A percentile compares a stretch with the other conserved stretches of the same genome.
phyloP scores from a whole-genome alignment of 2,888 invertebrate species.

The Leptinotarsa peninsularis region DNA sequence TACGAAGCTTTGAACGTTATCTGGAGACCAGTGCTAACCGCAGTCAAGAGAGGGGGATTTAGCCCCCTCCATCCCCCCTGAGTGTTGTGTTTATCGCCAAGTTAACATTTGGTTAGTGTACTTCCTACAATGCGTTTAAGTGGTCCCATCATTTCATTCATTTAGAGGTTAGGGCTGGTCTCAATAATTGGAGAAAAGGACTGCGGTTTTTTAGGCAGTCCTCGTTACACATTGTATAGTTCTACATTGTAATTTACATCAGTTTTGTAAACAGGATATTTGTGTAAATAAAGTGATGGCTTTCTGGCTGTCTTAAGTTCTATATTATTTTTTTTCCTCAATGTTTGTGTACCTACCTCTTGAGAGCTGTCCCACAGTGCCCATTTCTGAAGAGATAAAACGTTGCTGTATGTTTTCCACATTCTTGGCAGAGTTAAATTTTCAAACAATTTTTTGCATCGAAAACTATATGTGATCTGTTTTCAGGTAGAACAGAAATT shows the following conservation, averaged over 20 bases:
- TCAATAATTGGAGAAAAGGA: conserved; percentile 56
- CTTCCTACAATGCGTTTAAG: conserved; percentile 47
- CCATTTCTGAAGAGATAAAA: too few species aligned
- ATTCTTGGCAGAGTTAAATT: too few species aligned
- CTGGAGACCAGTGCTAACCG: conserved; percentile 58
- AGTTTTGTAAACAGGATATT: conserved; percentile 64
- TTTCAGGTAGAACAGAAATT: too few species aligned
- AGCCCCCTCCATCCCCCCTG: conserved; percentile 59
- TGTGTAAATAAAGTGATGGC: conserved; percentile 65
- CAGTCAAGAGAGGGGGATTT: conserved; percentile 56
- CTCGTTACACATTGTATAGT: conserved; percentile 55
- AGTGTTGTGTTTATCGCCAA: conserved; percentile 57
- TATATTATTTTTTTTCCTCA: conserved; percentile 18
- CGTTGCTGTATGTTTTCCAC: too few species aligned
- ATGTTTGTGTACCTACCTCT: background rate
- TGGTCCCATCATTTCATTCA: conserved; percentile 44
- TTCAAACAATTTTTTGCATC: too few species aligned
- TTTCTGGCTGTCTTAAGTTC: conserved; percentile 59
- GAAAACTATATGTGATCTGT: too few species aligned
- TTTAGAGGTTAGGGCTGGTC: conserved; percentile 61
- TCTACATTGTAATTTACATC: conserved; percentile 61
- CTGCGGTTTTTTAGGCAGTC: conserved; percentile 53
- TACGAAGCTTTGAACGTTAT: conserved; percentile 38
- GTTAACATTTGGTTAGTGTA: conserved; percentile 40
- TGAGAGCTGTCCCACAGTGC: background rate